Percentiles rank a stretch among this genome's conserved stretches.
These are phyloP conservation scores for Caenorhabditis sp. DNA, from an alignment of 2,888 invertebrate species.

Conservation along the genomic window DNA sequence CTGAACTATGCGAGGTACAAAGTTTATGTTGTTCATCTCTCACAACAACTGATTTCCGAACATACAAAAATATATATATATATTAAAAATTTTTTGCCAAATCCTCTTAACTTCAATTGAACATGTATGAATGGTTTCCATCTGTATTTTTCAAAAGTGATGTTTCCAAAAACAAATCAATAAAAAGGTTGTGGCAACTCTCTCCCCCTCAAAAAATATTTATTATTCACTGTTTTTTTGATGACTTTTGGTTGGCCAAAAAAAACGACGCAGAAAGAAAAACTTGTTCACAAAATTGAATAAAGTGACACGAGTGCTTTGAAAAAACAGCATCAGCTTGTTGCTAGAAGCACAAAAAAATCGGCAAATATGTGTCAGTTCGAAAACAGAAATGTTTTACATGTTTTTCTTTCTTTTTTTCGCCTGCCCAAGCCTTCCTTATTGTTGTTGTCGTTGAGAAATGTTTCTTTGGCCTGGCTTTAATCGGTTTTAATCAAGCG, in stretches of 20 bases:
- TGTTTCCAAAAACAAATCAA: neutral
- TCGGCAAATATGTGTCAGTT: neutral
- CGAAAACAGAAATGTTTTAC: conserved; percentile 7
- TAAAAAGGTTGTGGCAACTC: neutral
- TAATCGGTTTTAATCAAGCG: too few species aligned
- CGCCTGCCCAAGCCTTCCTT: neutral
- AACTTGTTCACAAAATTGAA: conserved; percentile 39
- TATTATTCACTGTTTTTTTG: neutral
- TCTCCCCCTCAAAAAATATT: neutral
- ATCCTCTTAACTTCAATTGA: neutral
- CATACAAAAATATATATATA: too few species aligned
- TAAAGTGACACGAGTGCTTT: conserved; percentile 27
- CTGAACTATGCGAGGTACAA: too few species aligned
- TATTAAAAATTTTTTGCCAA: neutral
- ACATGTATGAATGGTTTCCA: neutral
- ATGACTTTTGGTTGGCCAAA: conserved; percentile 22
- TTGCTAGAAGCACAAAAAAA: too few species aligned
- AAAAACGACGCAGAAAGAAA: conserved; percentile 6
- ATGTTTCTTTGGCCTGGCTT: neutral
- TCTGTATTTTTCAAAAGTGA: neutral
- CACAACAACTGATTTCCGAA: too few species aligned
- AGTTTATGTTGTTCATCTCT: too few species aligned
- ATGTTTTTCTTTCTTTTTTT: neutral
- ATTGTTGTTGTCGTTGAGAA: neutral
- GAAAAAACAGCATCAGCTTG: neutral